Evolutionary conservation across 2,113 vertebrate genomes (phyloP), one percentile per base, ranked within the genome.

Genomic region (Asarcornis scutulata): DNA sequence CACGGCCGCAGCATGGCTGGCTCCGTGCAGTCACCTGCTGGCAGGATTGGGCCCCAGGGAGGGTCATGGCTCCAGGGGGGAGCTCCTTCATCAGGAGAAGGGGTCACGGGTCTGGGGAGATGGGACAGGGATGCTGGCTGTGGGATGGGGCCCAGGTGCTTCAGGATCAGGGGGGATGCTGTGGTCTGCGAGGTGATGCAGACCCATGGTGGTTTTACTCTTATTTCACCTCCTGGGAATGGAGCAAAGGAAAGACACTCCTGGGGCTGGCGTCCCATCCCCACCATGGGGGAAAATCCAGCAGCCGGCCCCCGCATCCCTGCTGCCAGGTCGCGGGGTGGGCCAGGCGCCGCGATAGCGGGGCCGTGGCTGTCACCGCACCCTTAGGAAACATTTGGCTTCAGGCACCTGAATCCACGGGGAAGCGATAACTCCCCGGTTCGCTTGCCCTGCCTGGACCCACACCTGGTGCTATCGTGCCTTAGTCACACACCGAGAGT

Each of bases 311-410:
- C 44, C 26, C 0, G 0, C 1, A 2, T 75, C 67, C 20, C 11
- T 1, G 5, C 44, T 1, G 0, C 78, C 53, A 8, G 38, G 15
- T 15, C 68, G 7, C 8, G 17, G 84, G 93, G 95, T 95, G 84
- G 91, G 93, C 82, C 93, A 94, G 90, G 90, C 23, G 9, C 90
- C 38, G 2, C 16, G 95, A 93, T 96, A 96, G 74, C 83, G 87
- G 94, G 81, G 85, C 88, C 85, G 89, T 91, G 94, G 82, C 83
- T 91, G 77, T 94, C 86, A 96, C 96, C 95, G 62, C 96, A 87
- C 96, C 96, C 94, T 97, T 89, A 92, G 96, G 96, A 97, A 97
- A 96, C 96, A 97, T 96, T 96, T 95, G 90, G 92, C 95, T 95
- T 94, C 74, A 92, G 95, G 93, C 95, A 92, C 95, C 95, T 92